Percentiles rank a stretch among this genome's conserved stretches.
Evolutionary conservation across 2,888 invertebrate species (phyloP).

Genomic region (Andrena chrysosceles): DNA sequence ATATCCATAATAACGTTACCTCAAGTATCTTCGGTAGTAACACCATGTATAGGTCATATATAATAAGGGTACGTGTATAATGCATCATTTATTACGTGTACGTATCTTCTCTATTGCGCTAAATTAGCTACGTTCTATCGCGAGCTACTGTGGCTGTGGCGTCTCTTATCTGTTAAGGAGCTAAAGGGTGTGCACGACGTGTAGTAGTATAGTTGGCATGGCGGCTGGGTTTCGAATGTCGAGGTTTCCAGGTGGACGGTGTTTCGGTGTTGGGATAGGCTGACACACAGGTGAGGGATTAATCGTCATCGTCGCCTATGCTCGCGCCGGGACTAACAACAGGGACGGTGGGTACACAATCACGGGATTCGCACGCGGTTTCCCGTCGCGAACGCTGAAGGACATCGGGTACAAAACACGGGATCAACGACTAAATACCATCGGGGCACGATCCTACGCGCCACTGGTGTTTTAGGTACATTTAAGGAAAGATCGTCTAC

Average conservation of each 20-base stretch:
- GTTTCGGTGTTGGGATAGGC: constrained; percentile 29
- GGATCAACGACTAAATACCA: constrained; percentile 12
- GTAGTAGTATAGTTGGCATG: constrained; percentile 43
- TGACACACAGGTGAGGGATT: constrained; percentile 7
- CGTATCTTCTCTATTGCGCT: constrained; percentile 52
- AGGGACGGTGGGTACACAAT: constrained; percentile 24
- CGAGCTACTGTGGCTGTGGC: constrained; percentile 53
- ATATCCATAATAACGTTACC: constrained; percentile 66
- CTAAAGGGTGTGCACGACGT: constrained; percentile 61
- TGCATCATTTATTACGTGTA: constrained; percentile 67
- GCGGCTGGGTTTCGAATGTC: constrained; percentile 26
- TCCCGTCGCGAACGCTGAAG: not conserved
- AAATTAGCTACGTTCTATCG: constrained; percentile 56
- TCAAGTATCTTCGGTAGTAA: constrained; percentile 60
- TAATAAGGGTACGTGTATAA: constrained; percentile 69
- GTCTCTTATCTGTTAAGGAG: constrained; percentile 51
- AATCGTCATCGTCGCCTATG: constrained; percentile 7
- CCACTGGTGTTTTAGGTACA: not conserved
- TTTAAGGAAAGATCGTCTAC: constrained; percentile 39
- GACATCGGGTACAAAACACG: constrained; percentile 24
- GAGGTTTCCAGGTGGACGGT: constrained; percentile 58
- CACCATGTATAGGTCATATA: constrained; percentile 62
- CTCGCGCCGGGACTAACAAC: constrained; percentile 26
- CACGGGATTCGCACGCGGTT: constrained; percentile 21
- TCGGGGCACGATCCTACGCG: no score